Evolutionary conservation across 2,797 vertebrate genomes (phyloP).

Genomic region (Epinephelus awoara): DNA sequence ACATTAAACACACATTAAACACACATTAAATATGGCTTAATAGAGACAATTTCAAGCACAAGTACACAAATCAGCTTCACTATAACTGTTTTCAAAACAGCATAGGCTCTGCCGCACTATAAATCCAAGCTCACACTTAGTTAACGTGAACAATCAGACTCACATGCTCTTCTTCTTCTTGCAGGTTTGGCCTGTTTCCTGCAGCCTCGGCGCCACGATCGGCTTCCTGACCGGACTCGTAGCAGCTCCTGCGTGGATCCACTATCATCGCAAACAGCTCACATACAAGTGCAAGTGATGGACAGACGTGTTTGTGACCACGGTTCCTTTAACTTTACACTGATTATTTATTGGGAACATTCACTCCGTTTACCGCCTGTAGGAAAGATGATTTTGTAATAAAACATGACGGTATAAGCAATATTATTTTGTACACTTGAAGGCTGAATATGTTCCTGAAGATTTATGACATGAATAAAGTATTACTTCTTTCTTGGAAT

Average conservation of each 20-base stretch:
- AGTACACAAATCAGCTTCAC: too few species aligned
- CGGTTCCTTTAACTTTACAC: slow-evolving; percentile 41
- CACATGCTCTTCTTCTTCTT: slow-evolving; percentile 25
- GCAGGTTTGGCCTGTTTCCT: slow-evolving; percentile 97
- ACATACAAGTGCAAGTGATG: slow-evolving; percentile 97
- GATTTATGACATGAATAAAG: slow-evolving; percentile 70
- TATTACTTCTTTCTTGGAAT: slow-evolving; percentile 7
- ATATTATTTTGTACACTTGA: slow-evolving; percentile 52
- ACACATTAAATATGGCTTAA: too few species aligned
- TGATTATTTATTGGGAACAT: slow-evolving; percentile 71
- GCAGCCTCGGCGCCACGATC: slow-evolving; percentile 93
- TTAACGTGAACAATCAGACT: neutral
- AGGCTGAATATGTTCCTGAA: slow-evolving; percentile 30
- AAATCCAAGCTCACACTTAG: neutral
- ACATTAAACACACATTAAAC: too few species aligned
- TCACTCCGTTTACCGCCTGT: slow-evolving; percentile 18
- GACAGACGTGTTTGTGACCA: neutral
- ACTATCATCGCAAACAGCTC: slow-evolving; percentile 95
- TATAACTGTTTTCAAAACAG: too few species aligned
- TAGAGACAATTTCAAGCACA: too few species aligned
- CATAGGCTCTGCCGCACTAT: too few species aligned
- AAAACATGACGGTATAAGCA: slow-evolving; percentile 19
- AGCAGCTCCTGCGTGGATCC: slow-evolving; percentile 94
- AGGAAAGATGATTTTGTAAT: slow-evolving; percentile 58
- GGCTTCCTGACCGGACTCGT: slow-evolving; percentile 93